Evolutionary conservation across 2,797 vertebrate genomes (phyloP).

Genomic region (Macrochelys suwanniensis): DNA sequence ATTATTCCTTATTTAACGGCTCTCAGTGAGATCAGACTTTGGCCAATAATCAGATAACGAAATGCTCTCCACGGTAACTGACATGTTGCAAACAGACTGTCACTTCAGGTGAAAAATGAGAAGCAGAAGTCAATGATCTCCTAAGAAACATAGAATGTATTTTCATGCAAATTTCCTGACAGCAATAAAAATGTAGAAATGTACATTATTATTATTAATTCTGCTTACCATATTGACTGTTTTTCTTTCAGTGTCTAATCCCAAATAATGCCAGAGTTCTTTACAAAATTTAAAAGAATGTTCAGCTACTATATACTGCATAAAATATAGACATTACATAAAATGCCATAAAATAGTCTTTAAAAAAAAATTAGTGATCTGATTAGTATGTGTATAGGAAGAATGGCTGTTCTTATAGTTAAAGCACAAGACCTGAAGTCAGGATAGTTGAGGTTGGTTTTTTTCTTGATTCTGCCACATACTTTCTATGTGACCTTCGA

Average conservation of each 20-base stretch:
- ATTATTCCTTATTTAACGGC: constrained; percentile 52
- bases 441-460: constrained; percentile 1
- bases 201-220: constrained; percentile 43
- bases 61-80: constrained; percentile 37
- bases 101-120: constrained; percentile 42
- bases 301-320: neutral
- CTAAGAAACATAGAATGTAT: constrained; percentile 10
- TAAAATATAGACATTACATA: neutral
- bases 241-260: constrained; percentile 30
- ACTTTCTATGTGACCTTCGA: neutral
- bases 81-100: constrained; percentile 34
- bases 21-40: constrained; percentile 40
- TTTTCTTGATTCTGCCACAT: constrained; percentile 19
- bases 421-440: constrained; percentile 35
- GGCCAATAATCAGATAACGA: constrained; percentile 32
- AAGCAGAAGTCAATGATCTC: constrained; percentile 8
- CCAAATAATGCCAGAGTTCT: constrained; percentile 22
- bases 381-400: neutral
- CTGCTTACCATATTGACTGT: constrained; percentile 3
- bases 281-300: neutral
- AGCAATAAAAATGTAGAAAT: constrained; percentile 22
- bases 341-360: neutral
- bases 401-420: constrained; percentile 50
- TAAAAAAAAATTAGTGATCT: neutral
- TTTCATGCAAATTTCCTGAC: constrained; percentile 37